These are phyloP conservation scores for Hirtodrosophila confusa DNA, from an alignment of 2,888 invertebrate genomes.

Conservation along the genomic window DNA sequence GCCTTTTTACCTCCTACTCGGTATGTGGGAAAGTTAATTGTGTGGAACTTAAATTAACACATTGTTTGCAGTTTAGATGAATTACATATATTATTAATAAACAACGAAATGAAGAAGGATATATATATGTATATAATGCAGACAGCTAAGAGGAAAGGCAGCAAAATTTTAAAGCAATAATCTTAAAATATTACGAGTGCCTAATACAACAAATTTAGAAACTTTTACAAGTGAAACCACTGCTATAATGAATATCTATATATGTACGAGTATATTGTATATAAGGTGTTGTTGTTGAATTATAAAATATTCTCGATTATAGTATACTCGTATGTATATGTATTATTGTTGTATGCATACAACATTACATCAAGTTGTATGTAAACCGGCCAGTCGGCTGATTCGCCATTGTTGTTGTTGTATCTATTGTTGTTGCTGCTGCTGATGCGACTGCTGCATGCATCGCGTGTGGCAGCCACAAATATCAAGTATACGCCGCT, in stretches of 20 bases:
- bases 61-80: slow-evolving; percentile 25
- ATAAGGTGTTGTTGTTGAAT: slow-evolving; percentile 13
- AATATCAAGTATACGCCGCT: slow-evolving; percentile 62
- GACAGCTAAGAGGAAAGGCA: slow-evolving; percentile 8
- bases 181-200: slow-evolving; percentile 50
- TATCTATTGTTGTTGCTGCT: slow-evolving; percentile 10
- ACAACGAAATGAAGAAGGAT: slow-evolving; percentile 2
- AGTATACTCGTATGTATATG: slow-evolving; percentile 7
- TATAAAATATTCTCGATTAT: slow-evolving; percentile 2
- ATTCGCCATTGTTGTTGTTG: slow-evolving; percentile 42
- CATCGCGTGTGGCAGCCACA: slow-evolving; percentile 43
- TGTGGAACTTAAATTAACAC: slow-evolving; percentile 33
- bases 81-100: slow-evolving; percentile 26
- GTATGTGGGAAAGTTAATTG: slow-evolving; percentile 19
- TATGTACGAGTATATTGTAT: slow-evolving; percentile 16
- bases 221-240: slow-evolving; percentile 24
- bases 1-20: too few species aligned
- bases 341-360: neutral
- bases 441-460: slow-evolving; percentile 28
- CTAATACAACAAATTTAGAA: slow-evolving; percentile 40
- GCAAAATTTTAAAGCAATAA: slow-evolving; percentile 23
- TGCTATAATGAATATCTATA: slow-evolving; percentile 18
- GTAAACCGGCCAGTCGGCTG: slow-evolving; percentile 43
- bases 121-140: slow-evolving; percentile 14
- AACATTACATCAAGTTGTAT: slow-evolving; percentile 14